Evolutionary conservation across 2,113 vertebrate species (phyloP), one percentile per base, ranked within the genome.

Genomic region (Sakesphorus luctuosus): DNA sequence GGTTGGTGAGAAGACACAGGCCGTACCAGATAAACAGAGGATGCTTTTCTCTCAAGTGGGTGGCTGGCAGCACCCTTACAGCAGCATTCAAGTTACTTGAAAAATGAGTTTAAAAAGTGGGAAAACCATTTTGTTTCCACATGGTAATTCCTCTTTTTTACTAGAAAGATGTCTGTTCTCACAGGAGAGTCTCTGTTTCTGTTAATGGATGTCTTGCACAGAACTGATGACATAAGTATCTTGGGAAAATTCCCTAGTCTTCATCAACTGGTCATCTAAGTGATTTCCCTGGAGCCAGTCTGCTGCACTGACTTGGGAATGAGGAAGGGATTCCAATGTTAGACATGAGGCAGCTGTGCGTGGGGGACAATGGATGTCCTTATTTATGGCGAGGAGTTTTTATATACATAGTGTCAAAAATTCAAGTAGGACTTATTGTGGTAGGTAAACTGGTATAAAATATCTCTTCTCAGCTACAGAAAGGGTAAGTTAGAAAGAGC

Each of bases 341-440:
- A 77, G 79, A 89, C 56, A 62, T 4, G 62, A 96, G 73, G 65
- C 94, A 96, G 68, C 80, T 67, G 55, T 68, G 58, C 4, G 1
- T 23, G 58, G 33, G 87, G 66, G n/a, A 68, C 55, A 74, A 53
- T 1, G 2, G 73, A 68, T 2, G 6, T 74, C 72, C 94, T 69
- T 89, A 40, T 73, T 79, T 73, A 40, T 16, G 13, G 58, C 50
- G 58, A 89, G 63, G 33, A 36, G 49, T n/a, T 84, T 46, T 68
- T 85, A 44, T 28, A 47, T 75, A 89, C 46, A 89, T 40, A 79
- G 71, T 85, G 83, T 91, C 84, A 92, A 93, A 94, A 90, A 90
- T 97, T 97, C 96, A 97, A 96, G 96, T 89, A 95, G 76, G 61
- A 65, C 81, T 94, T 87, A 87, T 80, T 66, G 43, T 59, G 49